Conservation (phyloP, 2,888 invertebrate genomes). For the Agriotes lineatus region DNA sequence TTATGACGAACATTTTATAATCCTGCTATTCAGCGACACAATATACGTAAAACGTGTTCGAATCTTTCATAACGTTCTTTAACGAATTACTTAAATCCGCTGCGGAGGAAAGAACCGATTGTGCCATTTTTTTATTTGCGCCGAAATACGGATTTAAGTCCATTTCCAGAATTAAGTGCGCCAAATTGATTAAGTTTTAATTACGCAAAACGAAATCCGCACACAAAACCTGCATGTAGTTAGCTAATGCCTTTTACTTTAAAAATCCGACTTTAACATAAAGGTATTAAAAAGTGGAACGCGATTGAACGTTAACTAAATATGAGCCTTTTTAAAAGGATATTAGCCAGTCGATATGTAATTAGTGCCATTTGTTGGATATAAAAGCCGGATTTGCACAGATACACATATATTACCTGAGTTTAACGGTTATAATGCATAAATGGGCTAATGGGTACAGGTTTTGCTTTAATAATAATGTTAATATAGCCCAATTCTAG, state of each 20-base stretch:
- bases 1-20: slow-evolving; percentile 39
- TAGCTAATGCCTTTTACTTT: not conserved
- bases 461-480: too few relatives aligned
- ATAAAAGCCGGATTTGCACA: too few relatives aligned
- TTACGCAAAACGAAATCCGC: not conserved
- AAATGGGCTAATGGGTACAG: too few relatives aligned
- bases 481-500: too few relatives aligned
- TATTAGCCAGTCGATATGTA: too few relatives aligned
- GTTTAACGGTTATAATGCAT: too few relatives aligned
- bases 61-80: slow-evolving; percentile 12
- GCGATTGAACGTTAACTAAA: too few relatives aligned
- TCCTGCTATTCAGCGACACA: slow-evolving; percentile 22
- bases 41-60: slow-evolving; percentile 32
- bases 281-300: too few relatives aligned
- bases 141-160: not conserved
- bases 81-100: slow-evolving; percentile 7
- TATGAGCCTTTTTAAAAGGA: too few relatives aligned
- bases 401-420: too few relatives aligned
- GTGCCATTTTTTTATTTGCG: not conserved
- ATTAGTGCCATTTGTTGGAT: too few relatives aligned
- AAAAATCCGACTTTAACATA: not conserved
- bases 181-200: not conserved
- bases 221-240: not conserved
- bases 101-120: slow-evolving; percentile 7
- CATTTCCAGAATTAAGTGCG: not conserved